These are phyloP conservation scores for Lithophane leautieri DNA, from an alignment of 2,888 invertebrate genomes.

Conservation along the genomic window DNA sequence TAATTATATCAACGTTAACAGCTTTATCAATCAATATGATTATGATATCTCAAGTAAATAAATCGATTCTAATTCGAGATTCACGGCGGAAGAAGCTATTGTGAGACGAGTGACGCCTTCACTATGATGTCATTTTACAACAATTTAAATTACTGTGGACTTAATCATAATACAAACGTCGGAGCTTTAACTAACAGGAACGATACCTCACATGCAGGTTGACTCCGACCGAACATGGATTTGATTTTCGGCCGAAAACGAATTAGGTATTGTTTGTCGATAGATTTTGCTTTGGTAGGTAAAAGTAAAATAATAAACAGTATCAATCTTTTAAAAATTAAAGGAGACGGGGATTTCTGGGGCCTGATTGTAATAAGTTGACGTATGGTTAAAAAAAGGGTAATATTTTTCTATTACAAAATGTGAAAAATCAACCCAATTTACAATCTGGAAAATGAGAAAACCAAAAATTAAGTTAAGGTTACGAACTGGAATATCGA, in stretches of 20 bases:
- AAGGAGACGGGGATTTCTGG: too few species aligned
- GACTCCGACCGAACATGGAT: neutral
- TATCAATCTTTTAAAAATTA: neutral
- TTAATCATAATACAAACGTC: constrained; percentile 8
- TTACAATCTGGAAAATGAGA: too few species aligned
- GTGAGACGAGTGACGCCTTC: constrained; percentile 24
- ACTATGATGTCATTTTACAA: constrained; percentile 36
- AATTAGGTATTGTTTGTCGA: neutral
- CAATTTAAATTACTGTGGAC: constrained; percentile 5
- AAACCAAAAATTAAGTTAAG: too few species aligned
- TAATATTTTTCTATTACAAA: too few species aligned
- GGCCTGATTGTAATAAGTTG: too few species aligned
- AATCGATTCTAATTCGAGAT: constrained; percentile 35
- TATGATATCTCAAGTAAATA: constrained; percentile 36
- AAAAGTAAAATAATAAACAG: neutral
- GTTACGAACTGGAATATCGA: too few species aligned
- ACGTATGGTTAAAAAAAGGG: too few species aligned
- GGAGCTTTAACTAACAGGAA: constrained; percentile 23
- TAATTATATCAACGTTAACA: constrained; percentile 20
- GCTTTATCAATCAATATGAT: constrained; percentile 24
- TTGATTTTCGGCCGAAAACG: neutral
- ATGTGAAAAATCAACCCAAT: too few species aligned
- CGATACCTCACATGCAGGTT: constrained; percentile 5
- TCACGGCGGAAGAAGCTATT: constrained; percentile 28
- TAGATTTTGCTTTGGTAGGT: neutral